Evolutionary conservation across 2,888 invertebrate genomes (phyloP).

Genomic region (Melipona beecheii): DNA sequence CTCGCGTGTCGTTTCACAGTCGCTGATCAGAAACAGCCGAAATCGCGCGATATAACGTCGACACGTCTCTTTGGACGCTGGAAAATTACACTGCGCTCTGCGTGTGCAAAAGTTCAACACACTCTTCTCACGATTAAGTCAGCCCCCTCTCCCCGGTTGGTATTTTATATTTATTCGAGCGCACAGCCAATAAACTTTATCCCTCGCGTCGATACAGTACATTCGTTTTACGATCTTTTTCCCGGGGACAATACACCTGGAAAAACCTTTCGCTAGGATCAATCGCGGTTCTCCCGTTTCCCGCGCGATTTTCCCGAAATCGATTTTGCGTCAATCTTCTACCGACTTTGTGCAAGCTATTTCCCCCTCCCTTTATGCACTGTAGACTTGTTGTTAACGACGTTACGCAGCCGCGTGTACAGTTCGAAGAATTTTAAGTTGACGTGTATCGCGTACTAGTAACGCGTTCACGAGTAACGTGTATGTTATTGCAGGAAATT

Average conservation of each 20-base stretch:
- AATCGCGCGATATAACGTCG: neutral
- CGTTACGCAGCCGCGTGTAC: neutral
- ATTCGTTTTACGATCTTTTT: constrained; percentile 22
- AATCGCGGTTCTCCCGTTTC: neutral
- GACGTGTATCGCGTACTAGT: too few species aligned
- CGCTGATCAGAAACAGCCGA: constrained; percentile 56
- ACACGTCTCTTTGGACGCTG: constrained; percentile 4
- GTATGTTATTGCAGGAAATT: too few species aligned
- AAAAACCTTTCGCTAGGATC: neutral
- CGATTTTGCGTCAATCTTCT: neutral
- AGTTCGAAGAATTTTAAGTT: neutral
- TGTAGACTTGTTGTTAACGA: neutral
- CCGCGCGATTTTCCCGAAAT: neutral
- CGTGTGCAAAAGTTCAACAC: constrained; percentile 15
- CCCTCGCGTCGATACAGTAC: neutral
- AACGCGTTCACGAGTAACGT: too few species aligned
- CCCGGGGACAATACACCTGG: neutral
- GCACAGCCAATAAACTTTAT: constrained; percentile 40
- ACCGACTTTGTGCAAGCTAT: neutral
- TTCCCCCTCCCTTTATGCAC: neutral
- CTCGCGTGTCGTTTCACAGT: constrained; percentile 47
- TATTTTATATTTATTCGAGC: neutral
- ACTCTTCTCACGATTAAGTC: constrained; percentile 36
- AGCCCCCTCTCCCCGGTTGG: neutral
- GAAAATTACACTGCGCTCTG: constrained; percentile 26